Base-by-base conservation (phyloP, 2,888 invertebrate species). In the Cosmia trapezina region DNA sequence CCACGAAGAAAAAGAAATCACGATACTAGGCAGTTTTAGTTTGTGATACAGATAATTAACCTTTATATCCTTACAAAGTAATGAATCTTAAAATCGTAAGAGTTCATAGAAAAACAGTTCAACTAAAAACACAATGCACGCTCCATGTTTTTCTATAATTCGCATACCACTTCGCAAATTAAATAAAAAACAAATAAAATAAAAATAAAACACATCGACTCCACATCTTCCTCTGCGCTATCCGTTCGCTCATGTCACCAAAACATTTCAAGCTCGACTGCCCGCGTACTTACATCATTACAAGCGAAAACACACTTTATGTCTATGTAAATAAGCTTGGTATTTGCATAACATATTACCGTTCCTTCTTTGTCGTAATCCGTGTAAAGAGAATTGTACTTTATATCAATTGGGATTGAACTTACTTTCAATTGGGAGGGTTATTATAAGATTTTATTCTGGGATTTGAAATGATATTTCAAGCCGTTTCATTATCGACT, bases 191-290 rank as follows among this genome's bases (percentile, higher is more conserved):
- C 91, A 64, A 66, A 60, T 76, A 70, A 70, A 68, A 73, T 28
- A 57, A 70, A 54, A 70, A 47, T 56, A 67, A 61, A 88, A 68
- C 82, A 64, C 28, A 51, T 51, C 76, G 63, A 56, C 92, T 95
- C 94, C 80, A 93, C 49, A 56, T 68, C 51, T 88, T 89, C 87
- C 69, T 88, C 56, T 88, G 86, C 85, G 89, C 81, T 82, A 89
- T 87, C 90, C 93, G 92, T 92, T 92, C 91, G 91, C 90, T 92
- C 95, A 94, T 96, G 96, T 96, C 96, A 96, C 95, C 95, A 95
- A 95, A 95, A 95, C 95, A 95, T 95, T 95, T 95, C 93, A 94
- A 93, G 93, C 93, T 89, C 89, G 91, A 90, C 91, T 93, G 91
- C 88, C 86, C 86, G 78, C 84, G 88, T 89, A 89, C 86, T 84